These are phyloP conservation scores for Lagenorhynchus albirostris DNA, from an alignment of 2,113 vertebrate genomes.

Conservation along the genomic window DNA sequence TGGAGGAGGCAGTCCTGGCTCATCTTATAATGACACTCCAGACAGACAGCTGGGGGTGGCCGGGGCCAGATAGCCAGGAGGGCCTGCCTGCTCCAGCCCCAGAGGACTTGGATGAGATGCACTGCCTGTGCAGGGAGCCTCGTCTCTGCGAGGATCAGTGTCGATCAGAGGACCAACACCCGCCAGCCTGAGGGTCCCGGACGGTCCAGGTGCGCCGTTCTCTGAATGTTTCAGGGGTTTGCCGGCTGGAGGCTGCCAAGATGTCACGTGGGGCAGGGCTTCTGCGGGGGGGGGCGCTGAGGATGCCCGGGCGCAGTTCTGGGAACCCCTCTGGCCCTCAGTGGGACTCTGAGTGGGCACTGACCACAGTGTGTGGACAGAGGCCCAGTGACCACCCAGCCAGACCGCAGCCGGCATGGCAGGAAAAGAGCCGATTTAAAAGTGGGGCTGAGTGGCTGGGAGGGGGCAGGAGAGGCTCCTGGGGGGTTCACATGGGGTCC, in stretches of 20 bases:
- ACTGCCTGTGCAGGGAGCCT: fast-evolving
- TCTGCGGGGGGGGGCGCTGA: not conserved
- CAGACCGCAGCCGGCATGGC: fast-evolving
- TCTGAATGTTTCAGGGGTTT: no score
- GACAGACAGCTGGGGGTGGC: not conserved
- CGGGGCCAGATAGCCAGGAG: not conserved
- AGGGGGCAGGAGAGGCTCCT: not conserved
- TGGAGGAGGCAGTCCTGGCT: not conserved
- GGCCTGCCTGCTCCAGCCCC: not conserved
- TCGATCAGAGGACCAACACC: not conserved
- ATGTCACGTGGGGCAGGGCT: not conserved
- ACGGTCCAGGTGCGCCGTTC: not conserved
- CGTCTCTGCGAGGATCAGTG: not conserved
- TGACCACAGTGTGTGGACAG: not conserved
- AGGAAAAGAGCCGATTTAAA: not conserved
- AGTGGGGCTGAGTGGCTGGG: not conserved
- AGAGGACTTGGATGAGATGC: fast-evolving
- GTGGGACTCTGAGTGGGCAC: not conserved
- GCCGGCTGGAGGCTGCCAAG: no score
- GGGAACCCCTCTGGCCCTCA: not conserved
- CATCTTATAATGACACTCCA: not conserved
- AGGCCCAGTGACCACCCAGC: not conserved
- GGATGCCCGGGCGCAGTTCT: not conserved
- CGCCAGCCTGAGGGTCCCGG: fast-evolving
- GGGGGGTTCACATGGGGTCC: not conserved